Conservation (phyloP, 1,140 invertebrate species). For the Drosophila equinoxialis region DNA sequence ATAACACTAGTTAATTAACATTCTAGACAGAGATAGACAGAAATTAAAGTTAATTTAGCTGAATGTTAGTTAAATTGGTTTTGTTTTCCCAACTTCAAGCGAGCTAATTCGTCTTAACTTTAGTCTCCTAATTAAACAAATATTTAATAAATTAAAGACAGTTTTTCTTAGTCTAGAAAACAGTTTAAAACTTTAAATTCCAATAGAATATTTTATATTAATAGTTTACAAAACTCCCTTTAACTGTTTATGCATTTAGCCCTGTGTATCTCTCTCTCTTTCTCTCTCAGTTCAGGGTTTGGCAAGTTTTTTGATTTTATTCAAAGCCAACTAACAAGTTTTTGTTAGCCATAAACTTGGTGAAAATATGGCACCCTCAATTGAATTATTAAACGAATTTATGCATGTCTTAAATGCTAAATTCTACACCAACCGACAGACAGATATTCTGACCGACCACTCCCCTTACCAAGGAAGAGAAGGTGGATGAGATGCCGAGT, state of each 20-base stretch:
- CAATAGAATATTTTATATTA: neutral
- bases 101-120: no score
- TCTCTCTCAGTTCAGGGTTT: neutral
- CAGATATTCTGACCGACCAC: no score
- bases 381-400: slow-evolving; percentile 77
- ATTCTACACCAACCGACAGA: slow-evolving; percentile 8
- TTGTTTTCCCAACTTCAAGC: no score
- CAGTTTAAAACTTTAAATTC: no score
- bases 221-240: neutral
- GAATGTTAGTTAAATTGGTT: no score
- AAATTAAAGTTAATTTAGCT: no score
- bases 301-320: slow-evolving; percentile 10
- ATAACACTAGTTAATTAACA: no score
- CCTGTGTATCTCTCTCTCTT: neutral
- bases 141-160: no score
- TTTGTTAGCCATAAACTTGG: slow-evolving; percentile 34
- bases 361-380: slow-evolving; percentile 58
- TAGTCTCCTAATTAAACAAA: no score
- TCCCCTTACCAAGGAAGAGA: neutral
- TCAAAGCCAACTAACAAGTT: slow-evolving; percentile 30
- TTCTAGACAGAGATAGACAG: no score
- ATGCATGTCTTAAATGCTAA: slow-evolving; percentile 40
- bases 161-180: no score
- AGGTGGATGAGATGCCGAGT: neutral
- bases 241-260: neutral